phyloP scores from a whole-genome alignment of 2,888 invertebrate genomes.

The Electrophaes corylata region DNA sequence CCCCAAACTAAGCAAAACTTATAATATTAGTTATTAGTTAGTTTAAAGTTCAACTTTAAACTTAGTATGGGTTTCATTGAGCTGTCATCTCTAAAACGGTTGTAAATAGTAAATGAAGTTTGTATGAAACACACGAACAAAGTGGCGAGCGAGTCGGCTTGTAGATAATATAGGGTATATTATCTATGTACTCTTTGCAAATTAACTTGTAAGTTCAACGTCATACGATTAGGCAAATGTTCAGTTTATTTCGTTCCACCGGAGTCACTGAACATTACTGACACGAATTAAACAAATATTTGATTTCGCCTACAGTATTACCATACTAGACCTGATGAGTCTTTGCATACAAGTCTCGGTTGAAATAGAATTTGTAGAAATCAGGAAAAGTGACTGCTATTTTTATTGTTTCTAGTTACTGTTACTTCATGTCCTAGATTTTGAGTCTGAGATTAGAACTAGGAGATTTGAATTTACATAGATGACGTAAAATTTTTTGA shows the following conservation, averaged over 20 bases:
- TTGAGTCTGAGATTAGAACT: slow-evolving; percentile 5
- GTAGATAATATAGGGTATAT: no score
- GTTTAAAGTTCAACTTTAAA: no score
- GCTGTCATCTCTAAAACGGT: no score
- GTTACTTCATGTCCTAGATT: slow-evolving; percentile 14
- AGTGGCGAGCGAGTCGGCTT: no score
- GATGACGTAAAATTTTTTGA: neutral
- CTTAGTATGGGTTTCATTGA: no score
- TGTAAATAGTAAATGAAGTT: no score
- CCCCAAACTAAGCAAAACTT: no score
- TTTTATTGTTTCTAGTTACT: slow-evolving; percentile 18
- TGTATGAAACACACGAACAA: no score
- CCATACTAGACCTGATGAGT: slow-evolving; percentile 49
- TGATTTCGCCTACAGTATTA: slow-evolving; percentile 59
- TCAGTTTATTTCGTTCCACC: slow-evolving; percentile 18
- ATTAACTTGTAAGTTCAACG: slow-evolving; percentile 26
- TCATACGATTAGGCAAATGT: slow-evolving; percentile 17
- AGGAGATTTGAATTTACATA: neutral
- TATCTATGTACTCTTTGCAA: neutral
- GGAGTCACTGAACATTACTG: slow-evolving; percentile 52
- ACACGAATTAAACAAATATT: slow-evolving; percentile 58
- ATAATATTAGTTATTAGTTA: no score
- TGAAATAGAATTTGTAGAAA: slow-evolving; percentile 42
- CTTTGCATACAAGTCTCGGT: slow-evolving; percentile 37
- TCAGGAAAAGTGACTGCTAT: slow-evolving; percentile 32